Percentiles rank a stretch among this genome's conserved stretches.
These are phyloP conservation scores for Drosophila anceps DNA, from an alignment of 2,888 invertebrate genomes.

Conservation along the genomic window DNA sequence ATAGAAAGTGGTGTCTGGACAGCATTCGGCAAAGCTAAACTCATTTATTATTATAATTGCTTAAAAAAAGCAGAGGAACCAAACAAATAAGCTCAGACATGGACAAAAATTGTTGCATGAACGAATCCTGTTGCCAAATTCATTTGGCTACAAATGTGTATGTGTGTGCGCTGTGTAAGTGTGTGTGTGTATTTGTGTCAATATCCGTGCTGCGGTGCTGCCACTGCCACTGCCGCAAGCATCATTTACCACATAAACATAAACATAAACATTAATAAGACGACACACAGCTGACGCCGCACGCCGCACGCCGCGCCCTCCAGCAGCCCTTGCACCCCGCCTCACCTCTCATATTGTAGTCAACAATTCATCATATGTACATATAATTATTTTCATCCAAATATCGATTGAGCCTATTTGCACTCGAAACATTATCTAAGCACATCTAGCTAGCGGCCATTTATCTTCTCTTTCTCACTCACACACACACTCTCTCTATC, in stretches of 20 bases:
- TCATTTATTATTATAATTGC: slow-evolving; percentile 78
- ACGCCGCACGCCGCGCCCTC: not conserved
- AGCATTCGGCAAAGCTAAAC: slow-evolving; percentile 42
- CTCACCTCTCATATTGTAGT: slow-evolving; percentile 2
- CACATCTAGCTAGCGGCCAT: slow-evolving; percentile 14
- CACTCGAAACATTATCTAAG: slow-evolving; percentile 1
- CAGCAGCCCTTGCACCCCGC: not conserved
- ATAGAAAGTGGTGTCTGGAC: slow-evolving; percentile 18
- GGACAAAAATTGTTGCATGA: slow-evolving; percentile 44
- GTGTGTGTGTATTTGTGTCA: slow-evolving; percentile 33
- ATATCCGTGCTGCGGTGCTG: slow-evolving; percentile 41
- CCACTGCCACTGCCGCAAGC: slow-evolving; percentile 32
- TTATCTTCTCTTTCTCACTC: slow-evolving; percentile 15
- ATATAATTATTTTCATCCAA: slow-evolving; percentile 60
- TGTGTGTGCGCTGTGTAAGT: not conserved
- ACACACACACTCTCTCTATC: not conserved
- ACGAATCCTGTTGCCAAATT: slow-evolving; percentile 35
- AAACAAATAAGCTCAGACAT: not conserved
- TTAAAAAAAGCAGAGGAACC: slow-evolving; percentile 29
- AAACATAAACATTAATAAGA: slow-evolving; percentile 55
- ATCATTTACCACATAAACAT: slow-evolving; percentile 70
- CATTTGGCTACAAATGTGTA: slow-evolving; percentile 7
- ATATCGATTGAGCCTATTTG: slow-evolving; percentile 37
- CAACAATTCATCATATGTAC: slow-evolving; percentile 71
- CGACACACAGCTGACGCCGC: slow-evolving; percentile 28